Base-by-base conservation (phyloP, 2,888 invertebrate species). In the Heliconius sara region DNA sequence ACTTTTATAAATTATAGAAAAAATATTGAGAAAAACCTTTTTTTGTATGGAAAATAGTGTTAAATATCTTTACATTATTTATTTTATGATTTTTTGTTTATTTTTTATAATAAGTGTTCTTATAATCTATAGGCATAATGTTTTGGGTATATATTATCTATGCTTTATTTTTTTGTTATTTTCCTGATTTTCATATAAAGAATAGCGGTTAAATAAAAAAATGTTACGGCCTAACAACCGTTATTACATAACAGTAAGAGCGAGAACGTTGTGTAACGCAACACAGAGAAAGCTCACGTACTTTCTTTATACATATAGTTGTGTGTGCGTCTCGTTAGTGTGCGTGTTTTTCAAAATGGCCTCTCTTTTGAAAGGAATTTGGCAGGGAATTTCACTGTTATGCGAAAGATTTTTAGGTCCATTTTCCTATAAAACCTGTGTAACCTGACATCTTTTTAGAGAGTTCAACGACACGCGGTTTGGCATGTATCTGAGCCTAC, bases 281-380 rank as follows among this genome's bases (percentile, higher is more conserved):
- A 93, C 93, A 95, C 95, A 95, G 93, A 88, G 95, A 95, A 94
- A 94, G 95, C 94, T 92, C 85, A 91, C 90, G 89, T 93, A 94
- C 94, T 94, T 95, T 94, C 95, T 93, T 93, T 90, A 87, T 88
- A 87, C 85, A 85, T 84, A 87, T 84, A 86, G 84, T 83, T 85
- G 87, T 93, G 93, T 89, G 93, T 88, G 87, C 85, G 88, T 89
- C 84, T 91, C 88, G 87, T 87, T 84, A 89, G 88, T 85, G 85
- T 82, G 82, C 84, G 84, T 85, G 86, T 90, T 91, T 92, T 92
- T 89, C 85, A 90, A 93, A 91, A 89, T 89, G 86, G 88, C 88
- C 90, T 90, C 89, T 91, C 89, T 86, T 85, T 81, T 83, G 75
- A 83, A 82, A 81, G 5, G 1, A 78, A 72, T 84, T 85, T 83